phyloP scores from a whole-genome alignment of 2,113 vertebrate genomes.

The Cardinalis cardinalis region DNA sequence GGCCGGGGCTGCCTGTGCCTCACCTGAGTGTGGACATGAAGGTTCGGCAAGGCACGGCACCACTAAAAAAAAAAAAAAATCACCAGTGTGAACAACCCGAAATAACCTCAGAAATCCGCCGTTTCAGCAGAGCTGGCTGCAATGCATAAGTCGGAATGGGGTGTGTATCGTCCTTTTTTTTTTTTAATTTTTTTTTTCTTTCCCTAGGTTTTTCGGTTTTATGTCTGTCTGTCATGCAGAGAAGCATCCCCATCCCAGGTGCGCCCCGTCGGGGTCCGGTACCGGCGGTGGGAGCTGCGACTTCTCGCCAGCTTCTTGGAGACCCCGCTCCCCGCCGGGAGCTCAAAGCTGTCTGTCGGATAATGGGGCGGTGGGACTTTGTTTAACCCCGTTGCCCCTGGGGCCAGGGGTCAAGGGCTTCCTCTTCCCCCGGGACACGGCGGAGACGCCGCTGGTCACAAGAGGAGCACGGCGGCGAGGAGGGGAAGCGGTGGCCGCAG shows the following conservation, averaged over 20 bases:
- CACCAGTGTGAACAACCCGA: background rate
- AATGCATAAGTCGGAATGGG: background rate
- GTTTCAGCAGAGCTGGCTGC: background rate
- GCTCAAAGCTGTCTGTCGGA: background rate
- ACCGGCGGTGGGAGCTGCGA: background rate
- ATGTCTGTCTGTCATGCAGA: background rate
- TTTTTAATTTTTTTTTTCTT: too few species aligned
- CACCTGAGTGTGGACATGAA: background rate
- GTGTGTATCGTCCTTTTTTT: too few species aligned
- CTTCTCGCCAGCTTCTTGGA: background rate
- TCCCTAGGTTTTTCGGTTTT: background rate
- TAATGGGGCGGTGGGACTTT: conserved; percentile 58
- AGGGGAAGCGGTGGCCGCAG: background rate
- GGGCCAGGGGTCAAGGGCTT: conserved; percentile 58
- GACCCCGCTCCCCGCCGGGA: background rate
- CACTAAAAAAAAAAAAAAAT: background rate
- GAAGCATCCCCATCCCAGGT: background rate
- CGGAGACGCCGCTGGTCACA: background rate
- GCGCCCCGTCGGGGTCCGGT: conserved; percentile 4
- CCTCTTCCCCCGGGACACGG: conserved; percentile 7
- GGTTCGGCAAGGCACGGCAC: background rate
- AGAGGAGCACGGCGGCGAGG: background rate
- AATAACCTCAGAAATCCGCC: background rate
- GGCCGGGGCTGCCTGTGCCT: background rate
- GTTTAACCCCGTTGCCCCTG: conserved; percentile 49